Base-by-base conservation (phyloP, 2,113 vertebrate species). In the Hemichromis elongatus region DNA sequence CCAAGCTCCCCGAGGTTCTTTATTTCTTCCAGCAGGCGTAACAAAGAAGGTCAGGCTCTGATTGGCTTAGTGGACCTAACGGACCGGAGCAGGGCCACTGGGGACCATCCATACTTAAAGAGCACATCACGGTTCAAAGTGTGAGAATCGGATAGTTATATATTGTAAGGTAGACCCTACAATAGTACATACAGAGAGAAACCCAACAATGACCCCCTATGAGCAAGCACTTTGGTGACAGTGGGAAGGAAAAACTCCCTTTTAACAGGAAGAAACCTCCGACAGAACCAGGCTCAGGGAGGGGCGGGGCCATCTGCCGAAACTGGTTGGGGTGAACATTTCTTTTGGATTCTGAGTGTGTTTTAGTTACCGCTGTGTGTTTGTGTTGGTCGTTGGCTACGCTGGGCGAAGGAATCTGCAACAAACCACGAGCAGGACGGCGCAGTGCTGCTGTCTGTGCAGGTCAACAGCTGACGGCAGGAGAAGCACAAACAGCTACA, bases 271-370 rank as follows among this genome's bases (percentile, higher is more conserved):
- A 55, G 54, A 26, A 55, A 55, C 53, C 54, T 55, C 54, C 54
- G 0, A 3, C 54, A 55, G 54, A 55, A 26, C 52, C 9, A 10
- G 19, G 50, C 50, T 55, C 21, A 24, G 11, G 53, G 53, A 4
- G 53, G 53, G 28, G 53, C 6, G 11, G 53, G 50, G 50, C 50
- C 54, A 56, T 56, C 24, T 56, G 54, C 54, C 26, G 24, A 0
- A 1, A 56, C 0, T 0, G 54, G 24, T 0, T 56, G 54, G 54
- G 4, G 1, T 3, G 24, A 56, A 56, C 24, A 56, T 56, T 14
- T 57, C 5, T 28, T 30, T 28, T 57, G 55, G 55, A 3, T 7
- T 28, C 13, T 56, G 6, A 57, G 13, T 13, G 11, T 30, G 28
- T 56, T 57, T 57, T 30, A 5, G 26, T 57, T 1, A 9, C 13